Conservation (phyloP, 2,797 vertebrate species). For the Enteromius paludinosus region DNA sequence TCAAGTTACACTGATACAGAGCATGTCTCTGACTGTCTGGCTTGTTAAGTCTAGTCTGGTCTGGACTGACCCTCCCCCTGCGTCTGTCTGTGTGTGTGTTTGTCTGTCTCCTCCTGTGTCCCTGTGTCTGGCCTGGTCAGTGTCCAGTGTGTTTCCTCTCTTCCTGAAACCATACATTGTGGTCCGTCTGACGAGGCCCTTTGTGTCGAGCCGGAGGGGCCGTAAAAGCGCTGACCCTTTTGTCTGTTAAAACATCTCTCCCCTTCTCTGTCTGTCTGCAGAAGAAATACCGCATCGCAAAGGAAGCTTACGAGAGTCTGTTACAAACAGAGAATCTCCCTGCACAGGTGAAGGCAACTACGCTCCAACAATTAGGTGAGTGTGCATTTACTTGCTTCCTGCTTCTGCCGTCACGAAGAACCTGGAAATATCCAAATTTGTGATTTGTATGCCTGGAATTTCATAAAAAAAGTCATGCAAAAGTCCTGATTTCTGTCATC, state of each 20-base stretch:
- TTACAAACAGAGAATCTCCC: constrained; percentile 95
- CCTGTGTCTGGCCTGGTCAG: constrained; percentile 53
- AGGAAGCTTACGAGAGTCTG: constrained; percentile 97
- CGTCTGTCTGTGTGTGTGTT: constrained; percentile 45
- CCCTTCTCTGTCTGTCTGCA: constrained; percentile 68
- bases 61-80: constrained; percentile 70
- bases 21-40: constrained; percentile 53
- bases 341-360: constrained; percentile 97
- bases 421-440: not conserved
- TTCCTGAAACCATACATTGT: constrained; percentile 63
- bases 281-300: constrained; percentile 97
- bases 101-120: constrained; percentile 48
- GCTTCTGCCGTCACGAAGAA: not conserved
- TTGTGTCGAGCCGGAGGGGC: constrained; percentile 70
- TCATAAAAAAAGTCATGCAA: not conserved
- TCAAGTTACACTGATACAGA: constrained; percentile 69
- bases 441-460: not conserved
- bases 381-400: constrained; percentile 43
- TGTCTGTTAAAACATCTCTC: constrained; percentile 64
- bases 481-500: constrained; percentile 13
- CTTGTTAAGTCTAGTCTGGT: constrained; percentile 76
- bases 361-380: constrained; percentile 97
- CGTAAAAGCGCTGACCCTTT: constrained; percentile 71
- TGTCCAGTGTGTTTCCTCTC: constrained; percentile 44
- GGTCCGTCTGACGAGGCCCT: constrained; percentile 67